Conservation (phyloP, 2,888 invertebrate genomes). For the Conomelus anceps region DNA sequence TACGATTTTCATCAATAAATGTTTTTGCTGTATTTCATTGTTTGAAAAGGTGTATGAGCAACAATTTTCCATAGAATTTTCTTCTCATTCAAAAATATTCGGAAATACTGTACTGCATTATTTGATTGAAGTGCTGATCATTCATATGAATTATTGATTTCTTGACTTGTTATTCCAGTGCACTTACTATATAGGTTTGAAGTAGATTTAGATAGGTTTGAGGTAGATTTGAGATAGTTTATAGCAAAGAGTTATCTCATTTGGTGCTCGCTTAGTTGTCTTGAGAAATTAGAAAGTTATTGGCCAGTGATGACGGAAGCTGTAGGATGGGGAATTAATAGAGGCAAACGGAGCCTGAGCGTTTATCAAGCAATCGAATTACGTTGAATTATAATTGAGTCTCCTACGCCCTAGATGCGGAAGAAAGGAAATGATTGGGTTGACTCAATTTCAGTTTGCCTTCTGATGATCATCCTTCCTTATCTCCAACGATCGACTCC, state of each 20-base stretch:
- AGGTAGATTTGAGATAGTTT: neutral
- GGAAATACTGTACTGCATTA: too few species aligned
- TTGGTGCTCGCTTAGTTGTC: neutral
- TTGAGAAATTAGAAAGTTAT: neutral
- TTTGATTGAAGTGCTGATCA: too few species aligned
- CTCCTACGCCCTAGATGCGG: neutral
- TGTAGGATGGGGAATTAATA: neutral
- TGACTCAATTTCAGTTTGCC: neutral
- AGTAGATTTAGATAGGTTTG: too few species aligned
- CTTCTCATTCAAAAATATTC: too few species aligned
- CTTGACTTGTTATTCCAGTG: too few species aligned
- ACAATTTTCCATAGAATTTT: too few species aligned
- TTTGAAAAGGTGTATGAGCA: too few species aligned
- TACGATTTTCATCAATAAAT: too few species aligned
- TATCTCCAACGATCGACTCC: neutral
- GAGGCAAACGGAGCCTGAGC: neutral
- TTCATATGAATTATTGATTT: too few species aligned
- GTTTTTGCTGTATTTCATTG: too few species aligned
- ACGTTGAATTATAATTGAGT: neutral
- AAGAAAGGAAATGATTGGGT: neutral
- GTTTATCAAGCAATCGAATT: neutral
- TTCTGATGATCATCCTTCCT: neutral
- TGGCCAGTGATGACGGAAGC: neutral
- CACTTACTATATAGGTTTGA: too few species aligned
- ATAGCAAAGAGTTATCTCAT: neutral